Conservation (phyloP, 2,113 vertebrate genomes). For the Gallinago paraguaiae region DNA sequence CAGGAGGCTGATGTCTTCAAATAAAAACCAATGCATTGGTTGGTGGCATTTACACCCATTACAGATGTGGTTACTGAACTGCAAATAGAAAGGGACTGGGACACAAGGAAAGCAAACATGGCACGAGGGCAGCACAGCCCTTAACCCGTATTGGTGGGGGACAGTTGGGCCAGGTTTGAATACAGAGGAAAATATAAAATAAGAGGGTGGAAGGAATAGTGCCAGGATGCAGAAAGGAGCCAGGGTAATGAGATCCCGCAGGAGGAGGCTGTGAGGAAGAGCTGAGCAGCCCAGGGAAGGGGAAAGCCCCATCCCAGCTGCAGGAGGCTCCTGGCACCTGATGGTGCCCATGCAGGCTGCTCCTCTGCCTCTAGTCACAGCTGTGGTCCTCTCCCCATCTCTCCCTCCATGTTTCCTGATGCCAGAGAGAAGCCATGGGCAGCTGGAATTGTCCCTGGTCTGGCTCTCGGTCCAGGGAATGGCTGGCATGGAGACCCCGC, state of each 20-base stretch:
- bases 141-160: not conserved
- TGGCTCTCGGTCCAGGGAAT: accelerated
- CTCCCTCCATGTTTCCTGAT: not conserved
- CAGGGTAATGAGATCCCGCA: not conserved
- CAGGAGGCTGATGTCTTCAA: not conserved
- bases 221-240: not conserved
- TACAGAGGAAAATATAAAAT: not conserved
- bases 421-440: accelerated
- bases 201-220: not conserved
- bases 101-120: not conserved
- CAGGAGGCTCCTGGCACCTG: not conserved
- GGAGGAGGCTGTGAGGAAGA: not conserved
- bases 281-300: not conserved
- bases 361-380: accelerated
- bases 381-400: not conserved
- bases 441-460: not conserved
- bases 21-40: not conserved
- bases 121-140: accelerated
- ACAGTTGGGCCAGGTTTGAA: not conserved
- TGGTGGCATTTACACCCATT: not conserved
- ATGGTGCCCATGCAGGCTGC: accelerated
- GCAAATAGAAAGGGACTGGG: not conserved
- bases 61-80: not conserved
- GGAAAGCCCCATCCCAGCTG: not conserved
- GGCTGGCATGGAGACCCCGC: accelerated